Evolutionary conservation across 2,797 vertebrate genomes (phyloP), one percentile per base, ranked within the genome.

Genomic region (Crax fasciolata): DNA sequence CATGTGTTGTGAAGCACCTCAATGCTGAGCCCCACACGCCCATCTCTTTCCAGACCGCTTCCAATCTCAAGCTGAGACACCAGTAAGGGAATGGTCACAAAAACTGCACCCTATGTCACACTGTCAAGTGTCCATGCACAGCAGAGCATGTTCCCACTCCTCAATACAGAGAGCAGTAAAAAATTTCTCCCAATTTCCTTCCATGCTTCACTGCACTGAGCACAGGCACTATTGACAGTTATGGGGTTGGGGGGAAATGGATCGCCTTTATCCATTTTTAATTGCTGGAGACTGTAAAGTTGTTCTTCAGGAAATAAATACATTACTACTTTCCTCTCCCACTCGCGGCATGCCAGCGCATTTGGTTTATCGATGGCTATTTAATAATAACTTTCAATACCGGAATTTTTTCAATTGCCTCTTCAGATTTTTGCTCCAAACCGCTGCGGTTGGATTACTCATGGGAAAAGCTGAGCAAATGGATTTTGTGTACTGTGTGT

Each of bases 231-330:
- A 84, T 87, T 46, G 62, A 94, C 96, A 97, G 70, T 35, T 93
- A 88, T 66, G 43, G 73, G 57, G 83, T 49, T 28, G 58, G 52
- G 65, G 51, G 43, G 59, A 65, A 89, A 86, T 74, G 80, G 7
- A 6, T 84, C 96, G 80, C 94, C 82, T 96, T 97, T 97, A 98
- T 98, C 93, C 95, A 97, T 97, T 98, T 98, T 98, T 98, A 98
- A 98, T 98, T 98, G 93, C 95, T 94, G 86, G 88, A 95, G 94
- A 96, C 96, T 91, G n/a, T 94, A 96, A 97, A 94, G 92, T 94
- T 97, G 94, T 93, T 97, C 96, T 96, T 94, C 79, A 51, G 95
- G 96, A 98, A 98, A 97, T 96, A 97, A 97, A 97, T 96, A 94
- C 95, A 97, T 96, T 87, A 89, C 93, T 89, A 54, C 82, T 95